phyloP scores from a whole-genome alignment of 1,140 invertebrate genomes.

The Acromyrmex echinatior region DNA sequence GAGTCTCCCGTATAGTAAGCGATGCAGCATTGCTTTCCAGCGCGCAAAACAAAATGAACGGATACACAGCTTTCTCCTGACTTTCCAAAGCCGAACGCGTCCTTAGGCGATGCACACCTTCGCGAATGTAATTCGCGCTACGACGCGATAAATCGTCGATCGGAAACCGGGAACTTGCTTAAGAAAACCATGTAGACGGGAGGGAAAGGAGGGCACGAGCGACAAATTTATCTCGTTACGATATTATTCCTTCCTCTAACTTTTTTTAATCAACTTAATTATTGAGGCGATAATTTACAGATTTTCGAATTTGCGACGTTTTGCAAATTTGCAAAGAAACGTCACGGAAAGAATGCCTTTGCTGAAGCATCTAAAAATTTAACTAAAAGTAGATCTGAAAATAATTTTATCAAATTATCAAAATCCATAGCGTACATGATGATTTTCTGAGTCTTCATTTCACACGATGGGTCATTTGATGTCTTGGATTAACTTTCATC shows the following conservation, averaged over 20 bases:
- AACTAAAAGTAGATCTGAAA: too few species aligned
- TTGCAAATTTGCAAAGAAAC: neutral
- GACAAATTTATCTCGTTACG: neutral
- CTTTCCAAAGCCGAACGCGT: constrained; percentile 54
- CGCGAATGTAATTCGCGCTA: neutral
- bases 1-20: neutral
- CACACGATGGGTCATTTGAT: too few species aligned
- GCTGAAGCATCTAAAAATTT: too few species aligned
- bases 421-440: too few species aligned
- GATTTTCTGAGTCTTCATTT: too few species aligned
- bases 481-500: too few species aligned
- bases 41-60: constrained; percentile 47
- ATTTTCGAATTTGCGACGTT: too few species aligned
- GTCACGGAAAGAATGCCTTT: too few species aligned
- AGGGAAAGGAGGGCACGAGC: neutral
- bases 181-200: neutral
- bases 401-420: too few species aligned
- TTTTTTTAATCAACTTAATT: neutral
- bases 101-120: constrained; percentile 6
- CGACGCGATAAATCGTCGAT: constrained; percentile 17
- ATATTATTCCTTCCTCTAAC: too few species aligned
- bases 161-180: neutral
- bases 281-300: neutral
- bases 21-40: constrained; percentile 55
- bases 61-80: constrained; percentile 56